Conservation (phyloP, 2,888 invertebrate species). For the Perithous albicinctus region DNA sequence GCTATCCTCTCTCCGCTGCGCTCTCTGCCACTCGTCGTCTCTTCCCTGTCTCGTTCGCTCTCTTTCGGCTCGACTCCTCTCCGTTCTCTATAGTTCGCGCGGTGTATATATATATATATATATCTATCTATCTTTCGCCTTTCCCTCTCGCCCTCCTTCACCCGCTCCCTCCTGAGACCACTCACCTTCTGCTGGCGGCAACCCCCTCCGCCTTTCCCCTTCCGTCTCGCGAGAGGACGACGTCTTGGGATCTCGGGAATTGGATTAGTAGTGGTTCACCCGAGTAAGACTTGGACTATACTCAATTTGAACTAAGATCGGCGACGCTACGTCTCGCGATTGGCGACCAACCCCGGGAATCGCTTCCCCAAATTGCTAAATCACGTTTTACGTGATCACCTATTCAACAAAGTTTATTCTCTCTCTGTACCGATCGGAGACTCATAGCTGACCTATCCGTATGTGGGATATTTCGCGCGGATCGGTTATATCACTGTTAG, state of each 20-base stretch:
- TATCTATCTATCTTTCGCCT: conserved; percentile 38
- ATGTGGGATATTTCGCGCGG: background rate
- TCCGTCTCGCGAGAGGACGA: conserved; percentile 67
- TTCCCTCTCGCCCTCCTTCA: conserved; percentile 47
- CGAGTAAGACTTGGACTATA: conserved; percentile 83
- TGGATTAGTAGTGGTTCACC: conserved; percentile 85
- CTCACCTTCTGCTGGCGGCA: conserved; percentile 67
- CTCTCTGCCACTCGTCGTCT: conserved; percentile 39
- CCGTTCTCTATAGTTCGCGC: conserved; percentile 56
- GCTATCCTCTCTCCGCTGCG: background rate
- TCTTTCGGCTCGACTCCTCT: conserved; percentile 56
- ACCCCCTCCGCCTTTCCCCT: conserved; percentile 44
- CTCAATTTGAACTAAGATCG: conserved; percentile 84
- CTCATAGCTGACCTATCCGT: conserved; percentile 52
- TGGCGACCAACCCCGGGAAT: conserved; percentile 53
- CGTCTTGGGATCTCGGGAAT: conserved; percentile 83
- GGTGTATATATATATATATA: too few species aligned
- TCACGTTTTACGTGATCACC: conserved; percentile 85
- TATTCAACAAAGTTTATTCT: conserved; percentile 83
- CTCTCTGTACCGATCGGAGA: conserved; percentile 75
- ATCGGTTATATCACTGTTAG: background rate
- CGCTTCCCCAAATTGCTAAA: conserved; percentile 82
- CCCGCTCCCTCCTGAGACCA: conserved; percentile 60
- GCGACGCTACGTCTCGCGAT: conserved; percentile 53
- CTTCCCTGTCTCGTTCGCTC: conserved; percentile 42